phyloP scores from a whole-genome alignment of 2,113 vertebrate species.

The Gopherus flavomarginatus region DNA sequence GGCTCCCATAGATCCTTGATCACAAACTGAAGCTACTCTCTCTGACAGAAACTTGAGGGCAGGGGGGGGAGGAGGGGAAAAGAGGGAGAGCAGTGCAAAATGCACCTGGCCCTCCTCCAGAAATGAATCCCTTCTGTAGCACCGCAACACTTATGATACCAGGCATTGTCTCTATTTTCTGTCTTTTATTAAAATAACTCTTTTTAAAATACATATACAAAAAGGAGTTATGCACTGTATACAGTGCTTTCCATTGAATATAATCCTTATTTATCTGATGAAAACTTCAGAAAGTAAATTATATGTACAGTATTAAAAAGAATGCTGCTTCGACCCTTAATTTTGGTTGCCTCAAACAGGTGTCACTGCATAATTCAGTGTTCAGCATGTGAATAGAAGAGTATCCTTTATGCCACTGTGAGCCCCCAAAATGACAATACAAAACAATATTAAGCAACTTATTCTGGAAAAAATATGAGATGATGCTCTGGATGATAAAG shows the following conservation, averaged over 20 bases:
- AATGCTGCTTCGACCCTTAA: conserved; percentile 48
- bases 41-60: not conserved
- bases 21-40: not conserved
- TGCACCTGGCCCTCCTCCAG: not conserved
- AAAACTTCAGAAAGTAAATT: conserved; percentile 45
- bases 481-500: conserved; percentile 44
- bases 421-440: conserved; percentile 30
- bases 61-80: not conserved
- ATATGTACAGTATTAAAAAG: conserved; percentile 35
- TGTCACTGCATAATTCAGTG: conserved; percentile 10
- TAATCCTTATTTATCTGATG: conserved; percentile 43
- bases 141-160: not conserved
- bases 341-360: conserved; percentile 54
- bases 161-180: not conserved
- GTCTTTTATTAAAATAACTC: not conserved
- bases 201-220: not conserved
- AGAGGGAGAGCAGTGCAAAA: not conserved
- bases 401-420: conserved; percentile 6
- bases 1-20: not conserved
- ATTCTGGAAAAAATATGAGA: conserved; percentile 5
- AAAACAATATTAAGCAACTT: conserved; percentile 51
- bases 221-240: not conserved
- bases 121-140: not conserved
- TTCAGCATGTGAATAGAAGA: not conserved
- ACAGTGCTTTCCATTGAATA: not conserved